A percentile compares a stretch with the other conserved stretches of the same genome.
Conservation (phyloP, 2,797 vertebrate genomes). For the Sciaenops ocellatus region DNA sequence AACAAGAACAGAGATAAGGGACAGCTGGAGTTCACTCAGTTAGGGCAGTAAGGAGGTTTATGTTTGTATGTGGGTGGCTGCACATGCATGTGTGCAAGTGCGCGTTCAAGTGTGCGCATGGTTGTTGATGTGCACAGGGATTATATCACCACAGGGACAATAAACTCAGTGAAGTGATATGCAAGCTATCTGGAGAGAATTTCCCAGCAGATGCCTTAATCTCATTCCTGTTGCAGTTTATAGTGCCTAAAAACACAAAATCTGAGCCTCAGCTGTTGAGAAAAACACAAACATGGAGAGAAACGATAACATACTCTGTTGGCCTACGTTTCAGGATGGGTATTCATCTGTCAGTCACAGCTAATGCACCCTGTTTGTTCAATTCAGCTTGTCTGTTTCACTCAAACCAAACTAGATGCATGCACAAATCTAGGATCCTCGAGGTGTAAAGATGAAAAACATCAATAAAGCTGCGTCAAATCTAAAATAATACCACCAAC, state of each 20-base stretch:
- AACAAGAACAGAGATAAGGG: slow-evolving; percentile 68
- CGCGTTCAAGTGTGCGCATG: slow-evolving; percentile 53
- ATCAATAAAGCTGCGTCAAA: slow-evolving; percentile 39
- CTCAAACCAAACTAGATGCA: slow-evolving; percentile 48
- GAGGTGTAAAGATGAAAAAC: slow-evolving; percentile 52
- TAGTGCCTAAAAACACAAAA: slow-evolving; percentile 63
- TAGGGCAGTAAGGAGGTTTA: slow-evolving; percentile 42
- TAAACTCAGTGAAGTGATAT: slow-evolving; percentile 73
- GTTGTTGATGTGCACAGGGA: slow-evolving; percentile 64
- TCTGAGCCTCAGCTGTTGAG: slow-evolving; percentile 57
- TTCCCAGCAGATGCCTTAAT: slow-evolving; percentile 69
- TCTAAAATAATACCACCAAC: slow-evolving; percentile 25
- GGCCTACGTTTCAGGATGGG: slow-evolving; percentile 49
- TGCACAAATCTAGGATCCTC: slow-evolving; percentile 45
- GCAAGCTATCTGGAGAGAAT: slow-evolving; percentile 72
- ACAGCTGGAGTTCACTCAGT: slow-evolving; percentile 61
- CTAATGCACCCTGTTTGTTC: slow-evolving; percentile 67
- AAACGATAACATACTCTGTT: slow-evolving; percentile 62
- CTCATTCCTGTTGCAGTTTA: slow-evolving; percentile 65
- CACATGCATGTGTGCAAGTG: slow-evolving; percentile 36
- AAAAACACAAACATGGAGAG: slow-evolving; percentile 63
- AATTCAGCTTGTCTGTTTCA: slow-evolving; percentile 70
- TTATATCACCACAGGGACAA: slow-evolving; percentile 72
- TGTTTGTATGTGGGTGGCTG: slow-evolving; percentile 58
- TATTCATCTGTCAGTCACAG: slow-evolving; percentile 76